These are phyloP conservation scores for Probosciger aterrimus DNA, from an alignment of 2,113 vertebrate genomes.

Conservation along the genomic window DNA sequence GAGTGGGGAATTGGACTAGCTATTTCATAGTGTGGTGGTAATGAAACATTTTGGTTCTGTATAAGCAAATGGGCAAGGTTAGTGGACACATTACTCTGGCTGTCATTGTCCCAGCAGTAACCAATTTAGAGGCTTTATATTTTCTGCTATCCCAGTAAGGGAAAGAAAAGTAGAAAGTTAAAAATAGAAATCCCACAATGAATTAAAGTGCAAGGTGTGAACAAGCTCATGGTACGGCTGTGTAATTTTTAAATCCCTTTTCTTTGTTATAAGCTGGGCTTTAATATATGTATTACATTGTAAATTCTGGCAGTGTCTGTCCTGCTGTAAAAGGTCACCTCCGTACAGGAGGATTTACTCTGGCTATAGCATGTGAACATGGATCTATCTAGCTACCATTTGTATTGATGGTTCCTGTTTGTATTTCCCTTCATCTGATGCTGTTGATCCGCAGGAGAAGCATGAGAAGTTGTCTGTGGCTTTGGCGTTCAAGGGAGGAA, in stretches of 20 bases:
- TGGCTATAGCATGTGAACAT: neutral
- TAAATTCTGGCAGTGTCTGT: neutral
- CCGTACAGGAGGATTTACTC: neutral
- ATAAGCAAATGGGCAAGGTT: constrained; percentile 56
- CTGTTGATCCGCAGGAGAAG: neutral
- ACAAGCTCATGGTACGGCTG: neutral
- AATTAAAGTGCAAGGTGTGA: constrained; percentile 1
- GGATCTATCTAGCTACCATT: neutral
- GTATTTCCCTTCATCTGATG: neutral
- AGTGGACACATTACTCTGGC: constrained; percentile 2
- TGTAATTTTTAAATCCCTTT: constrained; percentile 11
- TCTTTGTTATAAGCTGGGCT: neutral
- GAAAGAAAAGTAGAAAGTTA: constrained; percentile 22
- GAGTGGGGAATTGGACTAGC: constrained; percentile 19
- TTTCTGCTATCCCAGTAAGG: constrained; percentile 18
- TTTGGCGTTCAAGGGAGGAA: neutral
- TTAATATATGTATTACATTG: neutral
- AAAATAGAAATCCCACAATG: constrained; percentile 31
- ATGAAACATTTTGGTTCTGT: constrained; percentile 43
- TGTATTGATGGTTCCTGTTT: neutral
- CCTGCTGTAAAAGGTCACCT: neutral
- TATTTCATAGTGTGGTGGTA: constrained; percentile 18
- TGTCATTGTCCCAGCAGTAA: constrained; percentile 54
- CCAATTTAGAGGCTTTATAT: constrained; percentile 52
- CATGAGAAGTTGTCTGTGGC: neutral